phyloP scores from a whole-genome alignment of 2,113 vertebrate genomes.

The Labeo catla region DNA sequence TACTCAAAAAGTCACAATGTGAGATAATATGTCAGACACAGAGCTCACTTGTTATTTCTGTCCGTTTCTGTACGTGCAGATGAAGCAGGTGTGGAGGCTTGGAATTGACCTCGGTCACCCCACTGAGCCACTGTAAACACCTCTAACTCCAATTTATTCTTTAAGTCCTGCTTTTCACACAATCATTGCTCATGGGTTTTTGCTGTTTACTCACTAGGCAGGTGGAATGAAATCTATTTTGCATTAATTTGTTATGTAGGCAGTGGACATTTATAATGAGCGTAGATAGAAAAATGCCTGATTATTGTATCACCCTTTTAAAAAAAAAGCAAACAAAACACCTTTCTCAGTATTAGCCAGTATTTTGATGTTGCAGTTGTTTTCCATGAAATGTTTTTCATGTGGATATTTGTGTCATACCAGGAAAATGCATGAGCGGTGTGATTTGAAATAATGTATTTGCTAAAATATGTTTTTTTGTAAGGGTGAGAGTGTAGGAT shows the following conservation, averaged over 20 bases:
- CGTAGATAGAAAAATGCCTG: not conserved
- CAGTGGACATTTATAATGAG: not conserved
- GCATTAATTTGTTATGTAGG: not conserved
- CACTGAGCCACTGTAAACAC: slow-evolving; percentile 36
- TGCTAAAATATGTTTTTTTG: not conserved
- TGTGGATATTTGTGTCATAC: slow-evolving; percentile 15
- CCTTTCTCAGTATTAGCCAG: not conserved
- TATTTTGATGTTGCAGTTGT: not conserved
- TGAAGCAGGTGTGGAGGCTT: slow-evolving; percentile 37
- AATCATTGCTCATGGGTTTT: not conserved
- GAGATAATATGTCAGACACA: not conserved
- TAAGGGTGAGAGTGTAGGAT: not conserved
- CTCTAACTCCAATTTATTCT: slow-evolving; percentile 16
- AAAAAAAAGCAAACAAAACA: not conserved
- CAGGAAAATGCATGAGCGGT: not conserved
- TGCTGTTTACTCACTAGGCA: not conserved
- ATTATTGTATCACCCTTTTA: not conserved
- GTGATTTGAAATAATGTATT: not conserved
- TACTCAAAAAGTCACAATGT: not conserved
- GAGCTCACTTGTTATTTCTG: not conserved
- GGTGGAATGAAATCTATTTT: not conserved
- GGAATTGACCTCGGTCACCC: slow-evolving; percentile 23
- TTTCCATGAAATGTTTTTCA: slow-evolving; percentile 22
- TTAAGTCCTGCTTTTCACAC: not conserved
- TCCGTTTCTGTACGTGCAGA: slow-evolving; percentile 11